Base-by-base conservation (phyloP, 2,888 invertebrate species). In the Peribatodes rhomboidaria region DNA sequence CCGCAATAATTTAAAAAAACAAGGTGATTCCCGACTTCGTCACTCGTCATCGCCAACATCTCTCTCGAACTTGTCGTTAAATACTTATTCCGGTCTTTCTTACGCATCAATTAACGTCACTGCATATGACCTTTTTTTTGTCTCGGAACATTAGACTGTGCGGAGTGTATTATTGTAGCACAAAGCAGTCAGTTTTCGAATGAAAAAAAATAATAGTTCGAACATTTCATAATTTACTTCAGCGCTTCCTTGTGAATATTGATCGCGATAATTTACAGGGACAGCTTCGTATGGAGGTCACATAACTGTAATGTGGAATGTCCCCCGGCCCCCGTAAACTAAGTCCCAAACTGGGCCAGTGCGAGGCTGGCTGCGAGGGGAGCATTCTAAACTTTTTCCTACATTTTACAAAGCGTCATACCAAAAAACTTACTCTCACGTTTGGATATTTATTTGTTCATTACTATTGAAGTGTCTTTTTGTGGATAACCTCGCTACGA, bases 261-360 rank as follows among this genome's bases (percentile, higher is more conserved):
- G 50, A 20, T 52, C n/a, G 18, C 11, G 50, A 52, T 52, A 18
- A 52, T 52, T 52, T n/a, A 52, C 50, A 35, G 20, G 50, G 10
- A 13, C 18, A 13, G 33, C 35, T 52, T 53, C 37, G 27, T 53
- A 53, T 53, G 22, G 53, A 42, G 46, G 27, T 46, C 53, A 53
- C 60, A 54, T 53, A 52, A 33, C 54, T 18, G 39, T 31, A 27
- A 27, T 20, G 33, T 11, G 44, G 49, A 44, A 59, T 39, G 44
- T 44, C 50, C 44, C 49, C 27, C 11, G 35, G 18, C 50, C 37
- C 27, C 50, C n/a, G 31, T 50, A 42, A 56, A 62, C 54, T 54
- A 54, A 54, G 31, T 54, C 47, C 14, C 3, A 16, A 61, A 61
- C 50, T 62, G 61, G 61, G 42, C 10, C 56, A 44, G 47, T n/a